phyloP scores from a whole-genome alignment of 2,113 vertebrate genomes.

The Sphaerodactylus townsendi region DNA sequence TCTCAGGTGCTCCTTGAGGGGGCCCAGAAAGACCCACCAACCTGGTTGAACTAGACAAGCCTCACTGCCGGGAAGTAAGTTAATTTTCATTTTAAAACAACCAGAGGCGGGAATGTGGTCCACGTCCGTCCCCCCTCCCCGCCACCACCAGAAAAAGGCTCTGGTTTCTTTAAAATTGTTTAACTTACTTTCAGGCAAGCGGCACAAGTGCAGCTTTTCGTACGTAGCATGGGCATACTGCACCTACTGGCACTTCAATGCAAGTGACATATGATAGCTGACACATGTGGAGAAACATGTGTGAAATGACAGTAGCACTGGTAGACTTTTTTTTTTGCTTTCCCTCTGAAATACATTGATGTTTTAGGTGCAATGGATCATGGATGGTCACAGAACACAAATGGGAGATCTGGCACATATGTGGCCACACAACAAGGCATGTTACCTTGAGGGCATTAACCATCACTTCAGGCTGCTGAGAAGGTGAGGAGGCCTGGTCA shows the following conservation, averaged over 20 bases:
- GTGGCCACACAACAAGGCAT: slow-evolving; percentile 45
- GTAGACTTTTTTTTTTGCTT: background rate
- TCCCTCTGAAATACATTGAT: slow-evolving; percentile 35
- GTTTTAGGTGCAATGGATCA: slow-evolving; percentile 51
- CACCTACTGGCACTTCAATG: background rate
- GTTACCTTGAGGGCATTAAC: slow-evolving; percentile 85
- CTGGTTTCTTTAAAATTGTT: too few relatives aligned
- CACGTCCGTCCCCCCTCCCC: too few relatives aligned
- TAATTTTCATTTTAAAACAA: too few relatives aligned
- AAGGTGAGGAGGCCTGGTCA: slow-evolving; percentile 76
- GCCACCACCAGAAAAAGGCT: too few relatives aligned
- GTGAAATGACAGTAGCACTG: background rate
- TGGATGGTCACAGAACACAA: slow-evolving; percentile 57
- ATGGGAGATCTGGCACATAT: slow-evolving; percentile 51
- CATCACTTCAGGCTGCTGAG: slow-evolving; percentile 81
- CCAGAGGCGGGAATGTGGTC: too few relatives aligned
- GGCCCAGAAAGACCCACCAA: too few relatives aligned
- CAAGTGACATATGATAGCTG: background rate
- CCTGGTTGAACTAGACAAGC: too few relatives aligned
- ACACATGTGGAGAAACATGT: background rate
- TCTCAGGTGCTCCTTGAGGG: too few relatives aligned
- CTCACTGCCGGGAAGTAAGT: too few relatives aligned
- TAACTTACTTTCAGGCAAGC: too few relatives aligned
- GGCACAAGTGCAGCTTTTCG: background rate
- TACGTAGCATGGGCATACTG: background rate